Base-by-base conservation (phyloP, 2,888 invertebrate species). In the Hypsopygia costalis region DNA sequence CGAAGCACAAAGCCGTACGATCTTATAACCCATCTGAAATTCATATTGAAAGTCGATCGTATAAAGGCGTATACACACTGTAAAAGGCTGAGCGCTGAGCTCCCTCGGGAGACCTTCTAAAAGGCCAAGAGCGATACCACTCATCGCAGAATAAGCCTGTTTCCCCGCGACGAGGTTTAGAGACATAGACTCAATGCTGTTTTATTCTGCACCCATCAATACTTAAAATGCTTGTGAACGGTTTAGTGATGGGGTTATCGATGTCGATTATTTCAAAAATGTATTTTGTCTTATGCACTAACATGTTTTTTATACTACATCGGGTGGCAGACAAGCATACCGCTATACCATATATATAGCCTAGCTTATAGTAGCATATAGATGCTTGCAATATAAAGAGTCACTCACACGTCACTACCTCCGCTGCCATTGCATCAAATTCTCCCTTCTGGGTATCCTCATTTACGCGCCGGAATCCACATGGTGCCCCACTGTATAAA, bases 71-170 rank as follows among this genome's bases (percentile, higher is more conserved):
- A 73, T 76, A 80, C 76, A 77, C 76, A 74, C 76, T 77, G 82
- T 82, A 78, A 83, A 81, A 85, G 82, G 81, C 79, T 80, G 25
- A 25, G 6, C 25, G 7, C 8, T 40, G 69, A 77, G 72, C 74
- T 77, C 83, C 82, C 80, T 57, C 60, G 77, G 81, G 82, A 77
- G 67, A 62, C 51, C 61, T 67, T 67, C 75, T 77, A 71, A 80
- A 76, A 81, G 82, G 81, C 81, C 80, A 72, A 62, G 70, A 72
- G 62, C 69, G 72, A 78, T 78, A 81, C 81, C 83, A 83, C 85
- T 83, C 85, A 83, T 83, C 81, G 81, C 63, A 70, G 72, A 85
- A 85, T 88, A 88, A 88, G 88, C 88, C 73, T 87, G 88, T 87
- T 88, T 88, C 81, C 81, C 85, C 79, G 75, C 82, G 77, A 62